Conservation (phyloP, 2,113 vertebrate genomes). For the Crypturellus undulatus region DNA sequence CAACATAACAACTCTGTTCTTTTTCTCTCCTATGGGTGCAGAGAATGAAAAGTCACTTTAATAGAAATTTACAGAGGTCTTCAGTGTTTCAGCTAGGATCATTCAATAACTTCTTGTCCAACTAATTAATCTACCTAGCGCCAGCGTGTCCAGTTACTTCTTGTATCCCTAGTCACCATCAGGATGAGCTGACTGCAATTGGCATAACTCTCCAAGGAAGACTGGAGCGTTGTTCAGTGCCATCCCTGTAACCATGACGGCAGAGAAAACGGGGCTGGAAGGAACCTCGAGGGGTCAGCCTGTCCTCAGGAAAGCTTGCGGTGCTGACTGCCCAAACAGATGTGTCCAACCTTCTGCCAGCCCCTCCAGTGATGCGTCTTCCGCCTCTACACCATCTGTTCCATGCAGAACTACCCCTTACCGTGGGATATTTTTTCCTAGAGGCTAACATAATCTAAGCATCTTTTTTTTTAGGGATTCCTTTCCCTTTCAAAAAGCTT, state of each 20-base stretch:
- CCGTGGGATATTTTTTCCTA: background rate
- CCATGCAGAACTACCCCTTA: background rate
- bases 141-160: background rate
- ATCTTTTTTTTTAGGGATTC: background rate
- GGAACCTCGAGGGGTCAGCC: rapidly evolving
- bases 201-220: background rate
- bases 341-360: background rate
- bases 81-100: background rate
- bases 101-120: background rate
- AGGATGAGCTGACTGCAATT: background rate
- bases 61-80: background rate
- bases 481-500: background rate
- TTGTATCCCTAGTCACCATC: background rate
- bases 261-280: background rate
- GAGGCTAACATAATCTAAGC: background rate
- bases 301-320: background rate
- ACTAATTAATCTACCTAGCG: background rate
- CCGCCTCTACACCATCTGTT: background rate
- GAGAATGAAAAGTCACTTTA: background rate
- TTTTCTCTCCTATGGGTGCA: background rate
- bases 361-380: background rate
- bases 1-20: background rate
- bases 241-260: background rate
- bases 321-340: background rate
- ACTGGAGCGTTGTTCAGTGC: background rate